Evolutionary conservation across 2,888 invertebrate species (phyloP).

Genomic region (Dynastes grantii): DNA sequence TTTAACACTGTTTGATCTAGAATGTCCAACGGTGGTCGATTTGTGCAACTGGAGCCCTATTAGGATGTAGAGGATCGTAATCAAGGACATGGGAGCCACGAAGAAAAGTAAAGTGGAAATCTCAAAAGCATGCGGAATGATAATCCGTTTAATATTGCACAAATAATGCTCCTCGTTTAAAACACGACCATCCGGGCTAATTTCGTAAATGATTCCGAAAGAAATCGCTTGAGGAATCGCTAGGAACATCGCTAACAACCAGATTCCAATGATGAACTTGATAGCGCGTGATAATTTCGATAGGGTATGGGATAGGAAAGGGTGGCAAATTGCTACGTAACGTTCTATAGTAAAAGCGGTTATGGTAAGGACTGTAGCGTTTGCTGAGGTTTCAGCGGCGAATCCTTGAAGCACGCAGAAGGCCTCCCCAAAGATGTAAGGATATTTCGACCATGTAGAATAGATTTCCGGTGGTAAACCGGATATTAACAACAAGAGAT

Average conservation of each 20-base stretch:
- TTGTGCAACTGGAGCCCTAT: conserved; percentile 69
- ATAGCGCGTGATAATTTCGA: conserved; percentile 88
- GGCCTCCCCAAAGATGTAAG: conserved; percentile 83
- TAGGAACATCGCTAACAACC: conserved; percentile 83
- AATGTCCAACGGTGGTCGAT: conserved; percentile 65
- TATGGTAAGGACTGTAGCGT: conserved; percentile 89
- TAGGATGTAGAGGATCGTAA: conserved; percentile 73
- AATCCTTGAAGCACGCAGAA: conserved; percentile 81
- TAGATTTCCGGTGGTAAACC: conserved; percentile 88
- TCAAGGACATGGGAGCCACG: conserved; percentile 75
- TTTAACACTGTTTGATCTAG: conserved; percentile 66
- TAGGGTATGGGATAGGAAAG: conserved; percentile 87
- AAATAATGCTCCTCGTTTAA: conserved; percentile 64
- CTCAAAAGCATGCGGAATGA: conserved; percentile 71
- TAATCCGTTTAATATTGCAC: conserved; percentile 66
- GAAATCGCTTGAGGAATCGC: conserved; percentile 87
- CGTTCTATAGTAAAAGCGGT: conserved; percentile 92
- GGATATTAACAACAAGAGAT: conserved; percentile 80
- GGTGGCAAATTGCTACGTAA: conserved; percentile 90
- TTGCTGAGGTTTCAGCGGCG: conserved; percentile 89
- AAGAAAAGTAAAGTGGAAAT: conserved; percentile 76
- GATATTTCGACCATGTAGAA: conserved; percentile 81
- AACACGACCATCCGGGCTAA: conserved; percentile 61
- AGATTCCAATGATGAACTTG: conserved; percentile 81
- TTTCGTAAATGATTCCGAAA: conserved; percentile 79